phyloP scores from a whole-genome alignment of 2,888 invertebrate genomes.

The Mesochorus sp. region DNA sequence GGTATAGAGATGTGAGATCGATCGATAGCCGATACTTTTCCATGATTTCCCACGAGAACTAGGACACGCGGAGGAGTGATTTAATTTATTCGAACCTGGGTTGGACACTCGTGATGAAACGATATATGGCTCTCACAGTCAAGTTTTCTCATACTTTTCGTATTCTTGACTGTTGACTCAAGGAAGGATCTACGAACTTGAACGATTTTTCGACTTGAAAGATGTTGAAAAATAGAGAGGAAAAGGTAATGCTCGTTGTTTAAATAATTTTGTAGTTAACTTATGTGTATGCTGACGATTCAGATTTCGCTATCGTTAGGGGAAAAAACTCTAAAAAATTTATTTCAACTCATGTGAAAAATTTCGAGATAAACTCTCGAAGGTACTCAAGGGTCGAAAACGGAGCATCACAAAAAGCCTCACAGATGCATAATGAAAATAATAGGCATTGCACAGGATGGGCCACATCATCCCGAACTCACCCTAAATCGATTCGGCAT shows the following conservation, averaged over 20 bases:
- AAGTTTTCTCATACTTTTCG: slow-evolving; percentile 3
- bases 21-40: slow-evolving; percentile 31
- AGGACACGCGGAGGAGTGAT: not conserved
- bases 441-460: no score
- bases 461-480: not conserved
- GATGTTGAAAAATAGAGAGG: not conserved
- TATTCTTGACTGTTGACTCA: not conserved
- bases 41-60: slow-evolving; percentile 44
- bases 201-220: not conserved
- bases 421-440: no score
- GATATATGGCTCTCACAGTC: slow-evolving; percentile 19
- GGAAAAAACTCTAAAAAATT: no score
- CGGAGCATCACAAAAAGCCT: no score
- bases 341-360: no score
- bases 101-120: not conserved
- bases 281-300: no score
- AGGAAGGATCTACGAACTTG: not conserved
- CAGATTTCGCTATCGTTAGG: no score
- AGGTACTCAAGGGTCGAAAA: no score
- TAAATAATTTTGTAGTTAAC: no score
- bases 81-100: slow-evolving; percentile 43
- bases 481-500: slow-evolving; percentile 49
- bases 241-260: no score
- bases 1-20: not conserved
- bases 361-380: no score